phyloP scores from a whole-genome alignment of 2,888 invertebrate species.

The Orchestes rusci region DNA sequence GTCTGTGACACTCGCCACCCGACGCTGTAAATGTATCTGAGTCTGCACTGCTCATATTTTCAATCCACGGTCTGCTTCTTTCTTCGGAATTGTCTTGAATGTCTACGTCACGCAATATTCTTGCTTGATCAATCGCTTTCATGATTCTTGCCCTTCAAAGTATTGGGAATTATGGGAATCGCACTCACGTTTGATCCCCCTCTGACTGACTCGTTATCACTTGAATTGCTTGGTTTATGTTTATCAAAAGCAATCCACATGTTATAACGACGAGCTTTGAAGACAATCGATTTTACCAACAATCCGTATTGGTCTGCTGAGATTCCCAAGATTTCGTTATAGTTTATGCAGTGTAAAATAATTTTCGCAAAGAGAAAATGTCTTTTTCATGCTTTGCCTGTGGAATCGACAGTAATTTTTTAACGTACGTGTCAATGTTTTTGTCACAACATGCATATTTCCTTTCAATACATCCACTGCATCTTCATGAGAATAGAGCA shows the following conservation, averaged over 20 bases:
- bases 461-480: constrained; percentile 4
- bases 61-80: too few relatives aligned
- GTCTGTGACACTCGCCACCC: too few relatives aligned
- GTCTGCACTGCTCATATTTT: too few relatives aligned
- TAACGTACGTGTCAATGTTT: background rate
- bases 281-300: background rate
- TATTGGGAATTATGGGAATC: too few relatives aligned
- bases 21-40: too few relatives aligned
- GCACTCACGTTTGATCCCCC: background rate
- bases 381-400: background rate
- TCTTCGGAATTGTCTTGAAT: too few relatives aligned
- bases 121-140: too few relatives aligned
- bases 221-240: background rate
- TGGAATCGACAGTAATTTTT: background rate
- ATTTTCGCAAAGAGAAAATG: background rate
- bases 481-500: constrained; percentile 3
- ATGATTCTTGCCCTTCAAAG: too few relatives aligned
- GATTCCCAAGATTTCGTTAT: background rate
- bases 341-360: background rate
- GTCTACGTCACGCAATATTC: too few relatives aligned
- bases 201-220: background rate
- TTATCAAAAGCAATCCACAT: background rate
- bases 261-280: background rate
- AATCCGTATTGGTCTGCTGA: background rate
- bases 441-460: constrained; percentile 1